Base-by-base conservation (phyloP, 1,140 invertebrate genomes). In the Lepidostoma basale region DNA sequence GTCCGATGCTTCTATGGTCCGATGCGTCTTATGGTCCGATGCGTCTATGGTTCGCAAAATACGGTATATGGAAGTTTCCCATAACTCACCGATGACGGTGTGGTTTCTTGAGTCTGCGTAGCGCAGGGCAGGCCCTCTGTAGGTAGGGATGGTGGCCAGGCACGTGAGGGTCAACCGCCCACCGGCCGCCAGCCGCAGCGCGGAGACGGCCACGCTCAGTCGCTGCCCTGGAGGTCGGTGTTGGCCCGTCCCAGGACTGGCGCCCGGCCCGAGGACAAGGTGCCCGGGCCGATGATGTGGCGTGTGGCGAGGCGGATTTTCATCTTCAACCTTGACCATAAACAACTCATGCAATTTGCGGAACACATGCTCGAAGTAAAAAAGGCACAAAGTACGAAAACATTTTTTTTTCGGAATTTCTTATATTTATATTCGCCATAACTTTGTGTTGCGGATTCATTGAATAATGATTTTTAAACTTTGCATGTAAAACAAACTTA, bases 141-240 rank as follows among this genome's bases (percentile, higher is more conserved):
- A 82, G 73, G 84, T 85, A 0, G 88, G 88, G 73, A 90, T 90
- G 14, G 88, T 89, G 66, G 87, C 84, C 74, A 87, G 83, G 71
- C 88, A 90, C 23, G 84, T 86, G n/a, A 90, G 82, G 62, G 86
- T 81, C 5, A 89, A 77, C 59, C 81, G 76, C 18, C 87, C 87
- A 36, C 85, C 86, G n/a, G 86, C 84, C 22, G 85, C 83, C 16
- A 85, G 76, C 65, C 88, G 85, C 33, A 88, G 77, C 49, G 85
- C 85, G 1, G 88, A 88, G 25, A 88, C 82, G 3, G 81, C 79
- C 18, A 83, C 73, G 58, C 79, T 81, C 4, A 83, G 75, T 1
- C 80, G 62, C 33, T 73, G 71, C n/a, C 28, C 63, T 5, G 39
- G 52, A 8, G 71, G 63, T 3, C 54, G 42, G 18, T 58, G 56